phyloP scores from a whole-genome alignment of 2,113 vertebrate genomes.

The Microcebus lehilahytsara region DNA sequence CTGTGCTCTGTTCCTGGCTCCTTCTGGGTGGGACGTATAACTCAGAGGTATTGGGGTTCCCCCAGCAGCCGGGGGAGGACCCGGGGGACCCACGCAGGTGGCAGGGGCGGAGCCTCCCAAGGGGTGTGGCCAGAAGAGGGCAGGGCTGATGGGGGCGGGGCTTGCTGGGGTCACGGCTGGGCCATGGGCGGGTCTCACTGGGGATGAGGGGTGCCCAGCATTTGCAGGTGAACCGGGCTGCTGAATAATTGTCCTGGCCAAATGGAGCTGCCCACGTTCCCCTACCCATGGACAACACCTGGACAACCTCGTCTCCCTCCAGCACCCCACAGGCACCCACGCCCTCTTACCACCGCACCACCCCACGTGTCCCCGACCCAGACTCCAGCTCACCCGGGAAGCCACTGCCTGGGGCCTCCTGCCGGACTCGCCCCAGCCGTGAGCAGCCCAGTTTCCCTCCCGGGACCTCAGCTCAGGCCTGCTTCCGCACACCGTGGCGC shows the following conservation, averaged over 20 bases:
- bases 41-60: background rate
- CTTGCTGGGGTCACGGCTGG: background rate
- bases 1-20: background rate
- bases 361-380: too few relatives aligned
- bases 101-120: background rate
- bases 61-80: too few relatives aligned
- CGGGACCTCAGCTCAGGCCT: background rate
- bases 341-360: background rate
- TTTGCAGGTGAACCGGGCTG: background rate
- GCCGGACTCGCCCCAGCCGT: too few relatives aligned
- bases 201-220: background rate
- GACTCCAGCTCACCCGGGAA: too few relatives aligned
- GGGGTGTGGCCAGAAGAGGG: background rate
- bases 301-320: too few relatives aligned
- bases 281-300: background rate
- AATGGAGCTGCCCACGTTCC: too few relatives aligned
- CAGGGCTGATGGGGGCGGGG: background rate
- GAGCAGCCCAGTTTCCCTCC: too few relatives aligned
- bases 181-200: background rate
- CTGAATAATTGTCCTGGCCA: too few relatives aligned
- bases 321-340: too few relatives aligned
- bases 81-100: accelerated
- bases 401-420: background rate
- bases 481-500: background rate
- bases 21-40: background rate